A percentile compares a stretch with the other conserved stretches of the same genome.
Evolutionary conservation across 2,888 invertebrate genomes (phyloP).

Genomic region (Archips xylosteana): DNA sequence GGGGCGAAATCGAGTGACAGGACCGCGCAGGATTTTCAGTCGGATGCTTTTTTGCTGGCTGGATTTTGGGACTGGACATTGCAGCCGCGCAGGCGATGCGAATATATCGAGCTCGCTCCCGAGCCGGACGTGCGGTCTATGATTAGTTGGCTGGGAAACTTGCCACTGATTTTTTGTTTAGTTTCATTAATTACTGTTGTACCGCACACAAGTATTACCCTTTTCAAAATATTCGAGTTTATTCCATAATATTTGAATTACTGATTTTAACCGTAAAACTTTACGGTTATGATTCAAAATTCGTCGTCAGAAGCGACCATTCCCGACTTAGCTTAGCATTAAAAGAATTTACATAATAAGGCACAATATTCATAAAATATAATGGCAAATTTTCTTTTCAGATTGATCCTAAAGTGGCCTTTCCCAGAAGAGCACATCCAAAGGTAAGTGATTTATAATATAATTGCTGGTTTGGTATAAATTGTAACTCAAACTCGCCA

Average conservation of each 20-base stretch:
- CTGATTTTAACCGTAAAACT: conserved; percentile 30
- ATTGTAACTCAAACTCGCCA: conserved; percentile 67
- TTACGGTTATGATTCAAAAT: conserved; percentile 33
- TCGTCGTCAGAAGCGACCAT: conserved; percentile 24
- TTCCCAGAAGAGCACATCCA: conserved; percentile 99
- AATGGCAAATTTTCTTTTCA: conserved; percentile 86
- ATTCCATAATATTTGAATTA: conserved; percentile 11
- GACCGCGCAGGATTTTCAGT: conserved; percentile 79
- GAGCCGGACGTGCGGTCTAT: conserved; percentile 66
- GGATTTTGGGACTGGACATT: conserved; percentile 75
- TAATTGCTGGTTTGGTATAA: conserved; percentile 59
- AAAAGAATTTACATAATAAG: conserved; percentile 38
- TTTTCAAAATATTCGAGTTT: conserved; percentile 9
- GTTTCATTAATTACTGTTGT: conserved; percentile 45
- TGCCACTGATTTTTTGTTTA: conserved; percentile 50
- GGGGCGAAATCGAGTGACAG: conserved; percentile 84
- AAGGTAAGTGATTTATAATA: conserved; percentile 90
- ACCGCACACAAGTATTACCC: conserved; percentile 8
- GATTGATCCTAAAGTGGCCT: conserved; percentile 99
- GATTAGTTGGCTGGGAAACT: conserved; percentile 73
- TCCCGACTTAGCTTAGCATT: conserved; percentile 26
- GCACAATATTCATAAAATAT: conserved; percentile 44
- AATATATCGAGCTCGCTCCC: conserved; percentile 75
- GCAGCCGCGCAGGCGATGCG: conserved; percentile 70
- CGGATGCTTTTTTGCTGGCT: conserved; percentile 78